These are phyloP conservation scores for Odocoileus hemionus DNA, from an alignment of 2,113 vertebrate species.

Conservation along the genomic window DNA sequence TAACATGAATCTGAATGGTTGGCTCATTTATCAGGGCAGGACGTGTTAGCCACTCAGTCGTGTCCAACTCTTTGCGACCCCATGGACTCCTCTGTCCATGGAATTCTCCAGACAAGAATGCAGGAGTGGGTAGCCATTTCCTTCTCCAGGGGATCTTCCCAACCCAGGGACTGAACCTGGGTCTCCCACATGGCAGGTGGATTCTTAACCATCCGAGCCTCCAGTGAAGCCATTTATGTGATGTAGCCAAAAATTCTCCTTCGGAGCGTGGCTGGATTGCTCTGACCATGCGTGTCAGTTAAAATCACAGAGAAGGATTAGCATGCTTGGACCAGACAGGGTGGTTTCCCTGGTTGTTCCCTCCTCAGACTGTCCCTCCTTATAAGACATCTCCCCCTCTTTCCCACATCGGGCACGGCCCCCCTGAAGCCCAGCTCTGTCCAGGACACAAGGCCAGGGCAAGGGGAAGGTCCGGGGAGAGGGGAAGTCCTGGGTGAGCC, in stretches of 20 bases:
- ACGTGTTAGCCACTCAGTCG: neutral
- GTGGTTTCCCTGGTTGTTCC: neutral
- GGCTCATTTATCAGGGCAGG: neutral
- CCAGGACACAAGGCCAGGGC: neutral
- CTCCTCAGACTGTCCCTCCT: neutral
- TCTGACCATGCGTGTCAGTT: fast-evolving
- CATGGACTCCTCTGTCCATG: neutral
- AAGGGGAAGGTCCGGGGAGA: neutral
- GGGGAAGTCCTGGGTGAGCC: neutral
- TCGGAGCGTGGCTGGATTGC: neutral
- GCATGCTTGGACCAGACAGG: neutral
- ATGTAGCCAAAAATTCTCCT: neutral
- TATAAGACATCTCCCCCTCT: fast-evolving
- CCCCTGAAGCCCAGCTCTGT: neutral
- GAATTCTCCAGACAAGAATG: neutral
- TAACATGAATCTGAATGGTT: neutral
- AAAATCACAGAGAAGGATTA: too few relatives aligned
- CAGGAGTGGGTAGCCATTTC: neutral
- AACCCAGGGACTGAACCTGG: neutral
- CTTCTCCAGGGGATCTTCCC: neutral
- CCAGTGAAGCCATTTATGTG: neutral
- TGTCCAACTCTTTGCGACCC: neutral
- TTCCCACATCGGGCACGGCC: fast-evolving
- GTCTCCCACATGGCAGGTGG: neutral
- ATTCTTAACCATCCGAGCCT: neutral